Evolutionary conservation across 2,113 vertebrate genomes (phyloP).

Genomic region (Brachirus orientalis): DNA sequence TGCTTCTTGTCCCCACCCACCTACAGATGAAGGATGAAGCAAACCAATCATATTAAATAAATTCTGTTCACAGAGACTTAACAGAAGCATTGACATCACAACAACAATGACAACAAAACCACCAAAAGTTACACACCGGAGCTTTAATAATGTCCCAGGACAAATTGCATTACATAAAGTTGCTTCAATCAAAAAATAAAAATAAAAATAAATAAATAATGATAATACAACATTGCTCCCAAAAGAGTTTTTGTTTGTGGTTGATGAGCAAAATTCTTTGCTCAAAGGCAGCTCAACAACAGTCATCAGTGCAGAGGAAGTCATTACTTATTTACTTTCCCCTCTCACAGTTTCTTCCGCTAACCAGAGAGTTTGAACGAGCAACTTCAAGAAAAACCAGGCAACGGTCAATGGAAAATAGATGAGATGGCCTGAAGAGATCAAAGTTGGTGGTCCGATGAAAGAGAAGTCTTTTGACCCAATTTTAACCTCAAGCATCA

Average conservation of each 20-base stretch:
- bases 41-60: no score
- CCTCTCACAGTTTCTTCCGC: neutral
- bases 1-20: no score
- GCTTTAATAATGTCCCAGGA: no score
- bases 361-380: neutral
- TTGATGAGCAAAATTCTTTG: neutral
- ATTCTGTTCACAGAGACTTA: no score
- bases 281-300: no score
- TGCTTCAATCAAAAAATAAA: no score
- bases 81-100: no score
- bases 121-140: no score
- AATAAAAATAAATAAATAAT: no score
- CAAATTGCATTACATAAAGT: no score
- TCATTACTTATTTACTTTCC: slow-evolving; percentile 16
- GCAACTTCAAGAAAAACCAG: slow-evolving; percentile 9
- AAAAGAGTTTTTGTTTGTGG: slow-evolving; percentile 1
- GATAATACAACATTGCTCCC: neutral
- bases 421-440: slow-evolving; percentile 46
- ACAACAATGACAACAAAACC: no score
- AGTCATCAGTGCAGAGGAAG: slow-evolving; percentile 6
- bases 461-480: slow-evolving; percentile 56
- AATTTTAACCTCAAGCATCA: slow-evolving; percentile 42
- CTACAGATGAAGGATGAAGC: no score
- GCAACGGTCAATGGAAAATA: slow-evolving; percentile 18
- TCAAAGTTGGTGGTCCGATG: slow-evolving; percentile 56